Evolutionary conservation across 2,113 vertebrate genomes (phyloP).

Genomic region (Notarius quadriscutis): DNA sequence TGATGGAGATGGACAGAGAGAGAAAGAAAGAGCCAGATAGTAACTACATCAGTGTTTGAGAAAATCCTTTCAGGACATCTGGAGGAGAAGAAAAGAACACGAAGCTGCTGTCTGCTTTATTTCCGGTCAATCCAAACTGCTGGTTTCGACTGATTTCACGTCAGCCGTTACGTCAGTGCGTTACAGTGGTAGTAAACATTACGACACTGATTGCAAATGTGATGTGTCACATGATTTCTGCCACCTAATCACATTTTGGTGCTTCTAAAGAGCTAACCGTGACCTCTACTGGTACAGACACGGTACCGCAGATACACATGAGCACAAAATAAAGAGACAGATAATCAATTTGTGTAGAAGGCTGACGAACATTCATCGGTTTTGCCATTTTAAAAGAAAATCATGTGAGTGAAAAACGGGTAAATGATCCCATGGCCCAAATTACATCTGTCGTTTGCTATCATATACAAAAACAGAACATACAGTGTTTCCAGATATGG

Average conservation of each 20-base stretch:
- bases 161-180: background rate
- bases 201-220: background rate
- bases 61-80: constrained; percentile 14
- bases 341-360: background rate
- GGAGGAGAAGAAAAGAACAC: background rate
- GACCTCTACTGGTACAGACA: constrained; percentile 36
- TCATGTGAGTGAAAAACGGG: background rate
- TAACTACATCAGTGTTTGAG: background rate
- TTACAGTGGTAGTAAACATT: background rate
- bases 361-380: background rate
- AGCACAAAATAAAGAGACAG: background rate
- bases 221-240: background rate
- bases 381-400: background rate
- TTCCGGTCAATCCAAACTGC: background rate
- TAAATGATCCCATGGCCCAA: background rate
- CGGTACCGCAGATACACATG: background rate
- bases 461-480: background rate
- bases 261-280: background rate
- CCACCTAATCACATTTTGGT: background rate
- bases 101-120: background rate
- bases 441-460: background rate
- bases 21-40: background rate
- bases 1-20: background rate
- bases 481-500: background rate
- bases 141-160: background rate